These are phyloP conservation scores for Sarotherodon lohbergeri DNA, from an alignment of 2,113 vertebrate genomes.

Conservation along the genomic window DNA sequence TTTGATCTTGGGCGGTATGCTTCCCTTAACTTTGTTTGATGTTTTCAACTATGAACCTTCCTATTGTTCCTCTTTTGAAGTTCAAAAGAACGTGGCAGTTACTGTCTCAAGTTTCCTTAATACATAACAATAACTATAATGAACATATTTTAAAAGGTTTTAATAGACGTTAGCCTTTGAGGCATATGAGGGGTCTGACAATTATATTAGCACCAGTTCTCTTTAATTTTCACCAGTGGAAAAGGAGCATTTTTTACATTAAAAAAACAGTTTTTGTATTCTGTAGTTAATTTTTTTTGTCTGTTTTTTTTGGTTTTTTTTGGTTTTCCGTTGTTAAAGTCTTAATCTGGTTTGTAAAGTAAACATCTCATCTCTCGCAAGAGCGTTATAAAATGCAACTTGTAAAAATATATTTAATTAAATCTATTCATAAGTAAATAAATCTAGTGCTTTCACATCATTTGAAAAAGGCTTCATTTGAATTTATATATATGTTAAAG, in stretches of 20 bases:
- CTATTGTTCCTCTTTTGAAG: neutral
- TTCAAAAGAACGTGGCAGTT: neutral
- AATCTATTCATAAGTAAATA: neutral
- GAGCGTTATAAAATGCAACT: neutral
- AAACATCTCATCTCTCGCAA: neutral
- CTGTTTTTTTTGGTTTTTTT: neutral
- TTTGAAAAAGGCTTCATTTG: neutral
- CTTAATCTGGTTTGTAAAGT: neutral
- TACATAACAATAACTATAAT: neutral
- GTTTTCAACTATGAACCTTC: neutral
- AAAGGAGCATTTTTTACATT: neutral
- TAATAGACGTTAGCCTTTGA: neutral
- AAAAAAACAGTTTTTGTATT: neutral
- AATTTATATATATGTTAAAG: neutral
- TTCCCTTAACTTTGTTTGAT: neutral
- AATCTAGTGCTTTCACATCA: neutral
- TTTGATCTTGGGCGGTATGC: neutral
- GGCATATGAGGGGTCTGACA: neutral
- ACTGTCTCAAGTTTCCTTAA: neutral
- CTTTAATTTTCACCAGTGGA: neutral
- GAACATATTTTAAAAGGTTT: neutral
- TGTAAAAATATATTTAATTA: neutral
- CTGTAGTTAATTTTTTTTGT: neutral
- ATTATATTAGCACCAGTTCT: neutral
- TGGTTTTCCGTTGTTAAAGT: rapidly evolving